phyloP scores from a whole-genome alignment of 92 coral and sea anemone species.

The Zoanthus gigantus region DNA sequence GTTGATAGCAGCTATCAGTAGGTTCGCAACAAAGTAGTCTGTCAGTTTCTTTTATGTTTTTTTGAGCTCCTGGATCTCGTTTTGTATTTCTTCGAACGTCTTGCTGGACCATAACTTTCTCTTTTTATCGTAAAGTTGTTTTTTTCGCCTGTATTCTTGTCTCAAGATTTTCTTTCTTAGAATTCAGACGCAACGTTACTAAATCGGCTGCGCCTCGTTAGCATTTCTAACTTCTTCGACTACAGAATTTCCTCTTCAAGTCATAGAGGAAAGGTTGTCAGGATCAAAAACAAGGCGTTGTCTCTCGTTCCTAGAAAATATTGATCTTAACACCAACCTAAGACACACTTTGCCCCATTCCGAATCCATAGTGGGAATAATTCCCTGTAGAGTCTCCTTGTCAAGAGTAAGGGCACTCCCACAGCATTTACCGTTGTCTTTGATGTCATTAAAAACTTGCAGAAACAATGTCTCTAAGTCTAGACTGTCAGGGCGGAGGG shows the following conservation, averaged over 20 bases:
- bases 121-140: background rate
- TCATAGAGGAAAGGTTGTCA: background rate
- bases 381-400: conserved; percentile 53
- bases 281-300: conserved; percentile 41
- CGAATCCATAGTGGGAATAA: conserved; percentile 50
- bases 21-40: conserved; percentile 11
- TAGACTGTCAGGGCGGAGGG: conserved; percentile 53
- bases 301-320: conserved; percentile 40
- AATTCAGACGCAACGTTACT: background rate
- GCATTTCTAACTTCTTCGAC: background rate
- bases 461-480: conserved; percentile 45
- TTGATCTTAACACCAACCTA: conserved; percentile 28
- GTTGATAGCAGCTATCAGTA: background rate
- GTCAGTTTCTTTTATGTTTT: conserved; percentile 33
- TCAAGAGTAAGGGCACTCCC: conserved; percentile 42
- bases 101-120: conserved; percentile 31
- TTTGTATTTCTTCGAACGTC: conserved; percentile 27
- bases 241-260: background rate
- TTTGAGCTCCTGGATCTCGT: conserved; percentile 32
- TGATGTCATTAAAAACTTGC: conserved; percentile 38
- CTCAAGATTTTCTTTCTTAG: background rate
- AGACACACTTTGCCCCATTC: conserved; percentile 40
- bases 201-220: background rate
- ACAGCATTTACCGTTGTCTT: background rate
- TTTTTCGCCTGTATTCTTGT: background rate